Percentiles rank a stretch among this genome's conserved stretches.
These are phyloP conservation scores for Panthera leo DNA, from an alignment of 2,113 vertebrate species.

Conservation along the genomic window DNA sequence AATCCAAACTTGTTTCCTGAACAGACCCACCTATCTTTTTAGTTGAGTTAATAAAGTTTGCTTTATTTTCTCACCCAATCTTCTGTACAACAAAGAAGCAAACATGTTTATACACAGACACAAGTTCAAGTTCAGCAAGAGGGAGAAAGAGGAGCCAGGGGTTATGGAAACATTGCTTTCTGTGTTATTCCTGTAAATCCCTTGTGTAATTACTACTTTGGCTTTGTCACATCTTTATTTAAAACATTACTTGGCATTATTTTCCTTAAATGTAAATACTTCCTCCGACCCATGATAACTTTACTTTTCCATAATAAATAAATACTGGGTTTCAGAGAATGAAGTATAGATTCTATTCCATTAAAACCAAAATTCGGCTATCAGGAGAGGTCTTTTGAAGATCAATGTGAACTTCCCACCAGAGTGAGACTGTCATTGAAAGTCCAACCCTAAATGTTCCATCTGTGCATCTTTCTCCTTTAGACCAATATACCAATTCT, in stretches of 20 bases:
- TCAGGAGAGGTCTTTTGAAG: background rate
- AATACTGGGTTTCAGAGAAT: background rate
- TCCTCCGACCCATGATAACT: background rate
- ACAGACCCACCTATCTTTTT: background rate
- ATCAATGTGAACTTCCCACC: background rate
- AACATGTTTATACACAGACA: background rate
- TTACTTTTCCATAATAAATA: background rate
- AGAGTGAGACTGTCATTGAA: background rate
- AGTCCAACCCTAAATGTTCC: background rate
- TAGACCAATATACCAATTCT: background rate
- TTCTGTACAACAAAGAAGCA: background rate
- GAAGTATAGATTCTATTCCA: background rate
- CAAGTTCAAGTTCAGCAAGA: background rate
- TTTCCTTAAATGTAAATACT: background rate
- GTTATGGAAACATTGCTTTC: background rate
- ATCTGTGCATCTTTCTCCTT: background rate
- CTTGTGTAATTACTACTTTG: background rate
- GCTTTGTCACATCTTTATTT: background rate
- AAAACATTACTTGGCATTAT: background rate
- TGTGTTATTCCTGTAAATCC: background rate
- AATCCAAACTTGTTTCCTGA: background rate
- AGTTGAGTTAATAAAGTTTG: background rate
- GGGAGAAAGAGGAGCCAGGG: background rate
- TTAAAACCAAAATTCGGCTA: background rate
- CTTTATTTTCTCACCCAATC: background rate